Conservation (phyloP, 1,140 invertebrate genomes). For the Trichomalopsis sarcophagae region DNA sequence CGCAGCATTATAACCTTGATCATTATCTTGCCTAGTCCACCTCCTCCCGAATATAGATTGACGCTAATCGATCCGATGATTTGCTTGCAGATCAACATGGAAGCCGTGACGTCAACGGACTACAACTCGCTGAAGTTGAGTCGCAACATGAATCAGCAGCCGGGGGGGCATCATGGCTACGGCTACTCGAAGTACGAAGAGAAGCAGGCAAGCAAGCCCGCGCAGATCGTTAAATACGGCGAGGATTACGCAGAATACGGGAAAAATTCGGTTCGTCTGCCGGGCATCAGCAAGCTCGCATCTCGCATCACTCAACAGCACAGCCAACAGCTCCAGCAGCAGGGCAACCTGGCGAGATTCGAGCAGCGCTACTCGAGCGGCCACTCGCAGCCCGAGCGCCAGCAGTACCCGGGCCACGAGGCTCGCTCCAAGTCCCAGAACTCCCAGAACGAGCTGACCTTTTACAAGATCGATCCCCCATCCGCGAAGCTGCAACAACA, state of each 20-base stretch:
- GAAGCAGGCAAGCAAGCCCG: slow-evolving; percentile 61
- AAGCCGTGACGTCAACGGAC: slow-evolving; percentile 70
- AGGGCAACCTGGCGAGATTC: slow-evolving; percentile 42
- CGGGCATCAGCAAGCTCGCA: slow-evolving; percentile 51
- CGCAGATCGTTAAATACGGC: slow-evolving; percentile 62
- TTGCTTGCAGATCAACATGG: slow-evolving; percentile 72
- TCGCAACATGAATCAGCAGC: slow-evolving; percentile 67
- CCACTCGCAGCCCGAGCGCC: slow-evolving; percentile 70
- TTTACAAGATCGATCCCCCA: slow-evolving; percentile 65
- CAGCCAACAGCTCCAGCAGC: slow-evolving; percentile 24
- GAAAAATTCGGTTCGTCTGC: slow-evolving; percentile 56
- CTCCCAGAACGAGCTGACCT: slow-evolving; percentile 61
- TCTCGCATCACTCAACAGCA: slow-evolving; percentile 35
- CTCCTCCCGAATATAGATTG: neutral
- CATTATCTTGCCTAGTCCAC: neutral
- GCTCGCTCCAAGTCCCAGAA: slow-evolving; percentile 69
- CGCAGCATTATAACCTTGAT: no score
- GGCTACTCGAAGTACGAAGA: slow-evolving; percentile 69
- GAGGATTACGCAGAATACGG: slow-evolving; percentile 64
- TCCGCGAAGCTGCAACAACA: slow-evolving; percentile 58
- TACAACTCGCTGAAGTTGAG: slow-evolving; percentile 67
- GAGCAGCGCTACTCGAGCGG: slow-evolving; percentile 64
- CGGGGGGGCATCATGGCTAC: slow-evolving; percentile 66
- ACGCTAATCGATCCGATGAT: neutral
- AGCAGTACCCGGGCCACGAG: slow-evolving; percentile 64